Evolutionary conservation across 1,140 invertebrate genomes (phyloP), one percentile per base, ranked within the genome.

Genomic region (Archivesica marissinica): DNA sequence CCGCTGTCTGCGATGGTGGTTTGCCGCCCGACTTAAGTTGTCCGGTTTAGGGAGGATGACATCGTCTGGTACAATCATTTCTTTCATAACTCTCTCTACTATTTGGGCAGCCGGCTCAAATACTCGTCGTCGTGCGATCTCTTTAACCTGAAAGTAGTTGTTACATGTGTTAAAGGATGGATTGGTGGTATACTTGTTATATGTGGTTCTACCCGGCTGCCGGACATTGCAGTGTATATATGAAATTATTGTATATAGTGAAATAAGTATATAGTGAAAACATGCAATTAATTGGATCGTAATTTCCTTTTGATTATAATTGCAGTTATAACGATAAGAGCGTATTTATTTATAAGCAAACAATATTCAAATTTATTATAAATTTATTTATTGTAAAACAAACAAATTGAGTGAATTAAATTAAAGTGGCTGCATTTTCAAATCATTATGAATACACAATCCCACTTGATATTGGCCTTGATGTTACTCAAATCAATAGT

Each of bases 81-180:
- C 30, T n/a, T 76, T 76, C 74, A 76, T 76, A 2, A 39, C 50
- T 2, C 15, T 9, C 30, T 76, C 28, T n/a, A 76, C 74, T 2
- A 76, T 76, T 11, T 20, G 9, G 0, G 15, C 28, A 1, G 47
- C 74, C 4, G 74, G 54, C 13, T 59, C 13, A 30, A 59, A 76
- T 2, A 76, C 35, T 20, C 28, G 9, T 1, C 38, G 50, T 3
- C 35, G 25, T 4, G 74, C 74, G 2, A 4, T 30, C 13, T 56
- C 50, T 30, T 76, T 76, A 23, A 59, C 30, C 54, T 76, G 41
- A 30, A 74, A 50, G 23, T 39, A 38, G n/a, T n/a, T n/a, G n/a
- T 17, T 39, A 61, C n/a, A 61, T 61, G 59, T 25, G 25, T 30
- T 56, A 56, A 15, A 7, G 7, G 7, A 6, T 56, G 23, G 6